These are phyloP conservation scores for Melanchra persicariae DNA, from an alignment of 2,888 invertebrate genomes.

Conservation along the genomic window DNA sequence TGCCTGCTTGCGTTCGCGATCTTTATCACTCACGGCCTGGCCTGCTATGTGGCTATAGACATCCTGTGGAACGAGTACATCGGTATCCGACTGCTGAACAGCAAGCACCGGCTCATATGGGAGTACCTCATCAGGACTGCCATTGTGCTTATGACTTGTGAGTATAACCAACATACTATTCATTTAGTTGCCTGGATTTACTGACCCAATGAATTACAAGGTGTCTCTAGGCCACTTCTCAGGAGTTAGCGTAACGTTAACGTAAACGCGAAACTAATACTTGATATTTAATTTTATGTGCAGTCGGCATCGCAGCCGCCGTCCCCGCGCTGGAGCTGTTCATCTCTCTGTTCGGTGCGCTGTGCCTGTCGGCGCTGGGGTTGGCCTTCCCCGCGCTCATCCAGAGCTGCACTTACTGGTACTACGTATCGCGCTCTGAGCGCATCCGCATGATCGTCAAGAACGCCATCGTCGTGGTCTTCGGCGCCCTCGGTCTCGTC, in stretches of 20 bases:
- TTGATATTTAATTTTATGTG: slow-evolving; percentile 69
- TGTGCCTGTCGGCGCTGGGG: slow-evolving; percentile 96
- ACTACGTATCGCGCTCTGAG: slow-evolving; percentile 89
- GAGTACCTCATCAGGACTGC: slow-evolving; percentile 95
- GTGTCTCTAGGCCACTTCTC: no score
- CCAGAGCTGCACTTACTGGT: slow-evolving; percentile 96
- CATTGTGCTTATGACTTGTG: slow-evolving; percentile 96
- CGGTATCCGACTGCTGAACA: slow-evolving; percentile 90
- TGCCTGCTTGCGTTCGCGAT: slow-evolving; percentile 95
- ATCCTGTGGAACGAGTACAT: slow-evolving; percentile 96
- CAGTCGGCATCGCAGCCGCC: slow-evolving; percentile 96
- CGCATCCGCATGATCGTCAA: slow-evolving; percentile 91
- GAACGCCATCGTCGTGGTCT: slow-evolving; percentile 91
- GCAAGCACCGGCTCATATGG: slow-evolving; percentile 91
- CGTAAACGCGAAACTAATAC: neutral
- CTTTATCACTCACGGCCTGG: slow-evolving; percentile 97
- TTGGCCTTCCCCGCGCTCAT: slow-evolving; percentile 97
- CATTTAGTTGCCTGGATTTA: no score
- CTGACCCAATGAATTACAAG: no score
- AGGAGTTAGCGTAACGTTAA: neutral
- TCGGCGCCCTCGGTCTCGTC: slow-evolving; percentile 92
- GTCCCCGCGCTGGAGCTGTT: slow-evolving; percentile 96
- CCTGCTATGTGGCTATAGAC: slow-evolving; percentile 98
- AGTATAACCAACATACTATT: slow-evolving; percentile 83
- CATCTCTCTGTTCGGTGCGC: slow-evolving; percentile 96